A percentile compares a stretch with the other conserved stretches of the same genome.
Conservation (phyloP, 2,113 vertebrate genomes). For the Ptyas mucosa region DNA sequence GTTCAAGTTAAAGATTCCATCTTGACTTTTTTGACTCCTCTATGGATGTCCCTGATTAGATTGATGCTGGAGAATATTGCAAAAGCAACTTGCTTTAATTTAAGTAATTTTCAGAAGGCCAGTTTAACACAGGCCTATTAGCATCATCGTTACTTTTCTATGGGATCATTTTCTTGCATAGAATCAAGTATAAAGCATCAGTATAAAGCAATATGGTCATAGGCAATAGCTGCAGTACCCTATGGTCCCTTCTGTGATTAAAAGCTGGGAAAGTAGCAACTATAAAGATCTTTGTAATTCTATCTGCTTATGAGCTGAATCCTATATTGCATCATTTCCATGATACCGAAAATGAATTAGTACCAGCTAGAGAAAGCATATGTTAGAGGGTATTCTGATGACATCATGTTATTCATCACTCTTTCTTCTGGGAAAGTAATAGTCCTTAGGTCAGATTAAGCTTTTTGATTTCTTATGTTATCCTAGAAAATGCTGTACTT, state of each 20-base stretch:
- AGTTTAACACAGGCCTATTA: not conserved
- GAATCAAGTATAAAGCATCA: not conserved
- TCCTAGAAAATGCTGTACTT: not conserved
- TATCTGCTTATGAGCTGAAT: not conserved
- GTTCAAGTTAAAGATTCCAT: not conserved
- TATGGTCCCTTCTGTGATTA: not conserved
- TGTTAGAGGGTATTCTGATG: not conserved
- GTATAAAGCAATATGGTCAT: not conserved
- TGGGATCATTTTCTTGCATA: not conserved
- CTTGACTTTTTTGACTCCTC: not conserved
- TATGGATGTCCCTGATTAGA: not conserved
- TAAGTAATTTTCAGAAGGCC: not conserved
- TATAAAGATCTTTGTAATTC: not conserved
- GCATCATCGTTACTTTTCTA: not conserved
- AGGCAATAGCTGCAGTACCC: not conserved
- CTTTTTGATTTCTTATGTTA: not conserved
- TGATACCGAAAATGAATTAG: not conserved
- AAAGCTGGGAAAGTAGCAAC: not conserved
- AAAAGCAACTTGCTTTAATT: not conserved
- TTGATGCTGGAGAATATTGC: not conserved
- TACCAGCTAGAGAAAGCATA: not conserved
- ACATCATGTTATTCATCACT: not conserved
- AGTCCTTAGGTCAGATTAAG: not conserved
- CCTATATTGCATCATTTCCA: not conserved
- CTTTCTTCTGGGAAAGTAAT: not conserved